A percentile compares a stretch with the other conserved stretches of the same genome.
Conservation (phyloP, 2,113 vertebrate genomes). For the Anhinga rufa region DNA sequence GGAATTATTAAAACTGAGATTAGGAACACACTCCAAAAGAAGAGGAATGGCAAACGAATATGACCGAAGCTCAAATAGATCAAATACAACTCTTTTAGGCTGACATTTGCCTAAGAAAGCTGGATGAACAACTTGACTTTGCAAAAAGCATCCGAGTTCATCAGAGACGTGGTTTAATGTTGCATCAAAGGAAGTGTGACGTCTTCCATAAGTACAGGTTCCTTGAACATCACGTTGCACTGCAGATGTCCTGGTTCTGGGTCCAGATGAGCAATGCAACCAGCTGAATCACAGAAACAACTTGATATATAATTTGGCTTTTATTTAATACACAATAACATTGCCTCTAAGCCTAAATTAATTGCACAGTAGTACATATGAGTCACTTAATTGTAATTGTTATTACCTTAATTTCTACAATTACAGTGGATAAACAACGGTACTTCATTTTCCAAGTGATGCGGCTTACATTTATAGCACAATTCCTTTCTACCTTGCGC, state of each 20-base stretch:
- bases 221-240: background rate
- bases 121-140: background rate
- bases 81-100: background rate
- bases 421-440: slow-evolving; percentile 20
- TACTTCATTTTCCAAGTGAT: background rate
- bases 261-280: background rate
- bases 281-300: background rate
- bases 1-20: background rate
- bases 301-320: background rate
- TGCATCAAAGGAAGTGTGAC: background rate
- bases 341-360: slow-evolving; percentile 15
- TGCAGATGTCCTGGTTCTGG: background rate
- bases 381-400: slow-evolving; percentile 49
- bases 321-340: slow-evolving; percentile 7
- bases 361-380: background rate
- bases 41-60: background rate
- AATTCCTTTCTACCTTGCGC: background rate
- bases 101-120: background rate
- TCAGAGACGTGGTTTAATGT: background rate
- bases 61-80: background rate
- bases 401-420: slow-evolving; percentile 45
- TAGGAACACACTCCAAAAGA: background rate
- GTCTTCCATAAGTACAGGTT: background rate
- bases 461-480: background rate
- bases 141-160: background rate